Percentiles rank a stretch among this genome's conserved stretches.
Evolutionary conservation across 2,888 invertebrate species (phyloP).

Genomic region (Spisula subtruncata): DNA sequence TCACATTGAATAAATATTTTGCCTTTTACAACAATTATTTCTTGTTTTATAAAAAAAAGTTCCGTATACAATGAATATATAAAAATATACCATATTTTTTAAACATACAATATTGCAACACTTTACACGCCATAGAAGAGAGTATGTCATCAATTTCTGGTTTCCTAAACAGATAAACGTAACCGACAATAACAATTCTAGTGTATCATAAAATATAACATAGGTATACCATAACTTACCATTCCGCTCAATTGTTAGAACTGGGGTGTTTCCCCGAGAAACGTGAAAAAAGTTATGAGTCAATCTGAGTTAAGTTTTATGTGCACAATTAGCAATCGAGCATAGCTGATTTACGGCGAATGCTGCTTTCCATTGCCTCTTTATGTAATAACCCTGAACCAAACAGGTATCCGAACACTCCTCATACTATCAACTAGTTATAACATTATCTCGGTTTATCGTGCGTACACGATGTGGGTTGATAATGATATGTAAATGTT

Average conservation of each 20-base stretch:
- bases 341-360: neutral
- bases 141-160: too few relatives aligned
- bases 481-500: constrained; percentile 15
- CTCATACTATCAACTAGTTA: neutral
- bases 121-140: too few relatives aligned
- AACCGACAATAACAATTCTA: too few relatives aligned
- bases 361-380: neutral
- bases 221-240: too few relatives aligned
- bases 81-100: too few relatives aligned
- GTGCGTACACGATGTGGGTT: constrained; percentile 6
- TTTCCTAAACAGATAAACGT: too few relatives aligned
- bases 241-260: neutral
- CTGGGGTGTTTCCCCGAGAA: neutral
- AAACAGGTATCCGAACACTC: neutral
- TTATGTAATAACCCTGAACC: constrained; percentile 19
- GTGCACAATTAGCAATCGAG: neutral
- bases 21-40: too few relatives aligned
- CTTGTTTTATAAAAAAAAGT: too few relatives aligned
- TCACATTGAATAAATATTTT: too few relatives aligned
- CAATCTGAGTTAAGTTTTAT: neutral
- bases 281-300: neutral
- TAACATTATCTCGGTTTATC: neutral
- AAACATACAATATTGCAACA: too few relatives aligned
- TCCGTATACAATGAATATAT: too few relatives aligned
- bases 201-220: too few relatives aligned